Evolutionary conservation across 2,113 vertebrate genomes (phyloP).

Genomic region (Antennarius striatus): DNA sequence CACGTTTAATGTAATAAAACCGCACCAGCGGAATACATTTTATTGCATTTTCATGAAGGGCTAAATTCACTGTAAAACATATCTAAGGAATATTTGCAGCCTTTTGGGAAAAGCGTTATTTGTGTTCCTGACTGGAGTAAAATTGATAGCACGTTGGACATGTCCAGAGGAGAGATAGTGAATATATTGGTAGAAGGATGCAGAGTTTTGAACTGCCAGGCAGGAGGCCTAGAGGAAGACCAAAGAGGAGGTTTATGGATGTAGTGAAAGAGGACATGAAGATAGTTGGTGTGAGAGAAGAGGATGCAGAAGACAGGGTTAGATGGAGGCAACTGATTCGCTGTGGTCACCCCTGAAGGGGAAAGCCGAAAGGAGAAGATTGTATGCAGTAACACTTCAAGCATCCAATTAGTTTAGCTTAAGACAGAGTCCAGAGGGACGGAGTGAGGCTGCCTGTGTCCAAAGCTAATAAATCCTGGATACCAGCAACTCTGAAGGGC

Average conservation of each 20-base stretch:
- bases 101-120: not conserved
- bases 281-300: too few species aligned
- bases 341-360: too few species aligned
- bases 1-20: conserved; percentile 12
- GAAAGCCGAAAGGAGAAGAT: not conserved
- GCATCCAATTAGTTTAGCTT: conserved; percentile 12
- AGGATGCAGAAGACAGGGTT: too few species aligned
- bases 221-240: too few species aligned
- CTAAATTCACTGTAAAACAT: conserved; percentile 2
- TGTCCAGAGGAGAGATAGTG: too few species aligned
- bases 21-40: not conserved
- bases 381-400: not conserved
- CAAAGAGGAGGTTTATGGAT: too few species aligned
- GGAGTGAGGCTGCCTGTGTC: not conserved
- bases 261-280: too few species aligned
- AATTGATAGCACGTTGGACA: not conserved
- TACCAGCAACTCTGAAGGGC: not conserved
- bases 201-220: too few species aligned
- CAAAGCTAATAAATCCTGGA: not conserved
- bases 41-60: not conserved
- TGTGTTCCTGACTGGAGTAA: not conserved
- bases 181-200: too few species aligned
- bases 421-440: not conserved
- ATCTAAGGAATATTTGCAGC: not conserved
- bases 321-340: too few species aligned